Conservation (phyloP, 2,888 invertebrate species). For the Andrena trimmerana region DNA sequence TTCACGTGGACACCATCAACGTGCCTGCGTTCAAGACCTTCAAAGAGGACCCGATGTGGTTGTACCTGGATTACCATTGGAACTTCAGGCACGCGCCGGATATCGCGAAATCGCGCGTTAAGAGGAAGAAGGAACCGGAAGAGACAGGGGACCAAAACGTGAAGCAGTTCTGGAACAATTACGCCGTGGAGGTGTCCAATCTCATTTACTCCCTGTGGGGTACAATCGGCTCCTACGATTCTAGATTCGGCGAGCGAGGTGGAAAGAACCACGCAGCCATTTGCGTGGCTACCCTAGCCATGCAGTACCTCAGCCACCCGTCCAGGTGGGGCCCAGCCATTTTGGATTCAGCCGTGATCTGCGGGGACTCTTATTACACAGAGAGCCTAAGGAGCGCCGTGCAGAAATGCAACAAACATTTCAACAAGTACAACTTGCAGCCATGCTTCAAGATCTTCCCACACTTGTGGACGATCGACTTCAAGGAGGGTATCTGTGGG, state of each 20-base stretch:
- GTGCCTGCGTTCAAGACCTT: constrained; percentile 69
- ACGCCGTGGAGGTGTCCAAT: constrained; percentile 78
- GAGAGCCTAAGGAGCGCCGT: constrained; percentile 74
- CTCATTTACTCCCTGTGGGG: constrained; percentile 82
- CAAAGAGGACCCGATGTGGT: constrained; percentile 83
- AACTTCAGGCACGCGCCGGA: constrained; percentile 71
- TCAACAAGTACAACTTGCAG: constrained; percentile 77
- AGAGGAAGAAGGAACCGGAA: constrained; percentile 22
- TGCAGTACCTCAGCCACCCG: constrained; percentile 79
- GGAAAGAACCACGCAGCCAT: constrained; percentile 81
- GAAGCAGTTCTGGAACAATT: constrained; percentile 79
- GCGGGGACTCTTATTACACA: constrained; percentile 80
- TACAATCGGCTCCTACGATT: constrained; percentile 79
- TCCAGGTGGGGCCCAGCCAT: constrained; percentile 80
- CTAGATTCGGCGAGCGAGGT: constrained; percentile 75
- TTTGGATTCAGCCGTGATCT: constrained; percentile 81
- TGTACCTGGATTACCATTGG: constrained; percentile 83
- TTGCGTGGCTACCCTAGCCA: constrained; percentile 76
- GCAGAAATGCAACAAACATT: constrained; percentile 59
- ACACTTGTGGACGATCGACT: constrained; percentile 79
- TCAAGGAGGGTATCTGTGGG: constrained; percentile 74
- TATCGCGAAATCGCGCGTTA: constrained; percentile 27
- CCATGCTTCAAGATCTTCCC: constrained; percentile 77
- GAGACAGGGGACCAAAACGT: constrained; percentile 19
- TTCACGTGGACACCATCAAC: constrained; percentile 80